Evolutionary conservation across 2,113 vertebrate species (phyloP).

Genomic region (Chaetorhynchus papuensis): DNA sequence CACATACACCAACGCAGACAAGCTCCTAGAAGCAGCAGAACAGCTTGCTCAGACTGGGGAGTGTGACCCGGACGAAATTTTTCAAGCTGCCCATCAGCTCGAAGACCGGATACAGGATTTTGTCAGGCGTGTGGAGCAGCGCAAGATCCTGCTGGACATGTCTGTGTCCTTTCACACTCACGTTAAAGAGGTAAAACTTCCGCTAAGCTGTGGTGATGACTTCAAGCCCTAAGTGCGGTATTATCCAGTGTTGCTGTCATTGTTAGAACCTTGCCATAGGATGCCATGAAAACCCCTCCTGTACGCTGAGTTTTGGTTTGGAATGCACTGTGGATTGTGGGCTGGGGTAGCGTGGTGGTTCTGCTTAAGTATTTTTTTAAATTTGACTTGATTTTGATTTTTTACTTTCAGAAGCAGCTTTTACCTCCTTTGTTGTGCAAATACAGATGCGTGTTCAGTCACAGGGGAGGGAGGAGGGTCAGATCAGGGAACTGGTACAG

Average conservation of each 20-base stretch:
- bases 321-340: background rate
- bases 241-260: background rate
- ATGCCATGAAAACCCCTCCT: background rate
- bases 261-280: background rate
- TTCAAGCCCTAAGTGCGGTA: fast-evolving
- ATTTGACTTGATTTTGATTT: background rate
- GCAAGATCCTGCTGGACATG: slow-evolving; percentile 95
- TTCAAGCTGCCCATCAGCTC: slow-evolving; percentile 95
- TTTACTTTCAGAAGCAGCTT: background rate
- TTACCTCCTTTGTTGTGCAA: background rate
- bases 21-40: slow-evolving; percentile 93
- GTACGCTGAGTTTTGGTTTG: background rate
- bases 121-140: slow-evolving; percentile 94
- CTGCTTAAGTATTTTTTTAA: background rate
- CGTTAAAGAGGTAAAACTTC: slow-evolving; percentile 87
- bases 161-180: slow-evolving; percentile 97
- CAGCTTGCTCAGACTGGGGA: slow-evolving; percentile 96
- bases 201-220: background rate
- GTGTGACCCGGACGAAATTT: slow-evolving; percentile 97
- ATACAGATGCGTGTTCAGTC: background rate
- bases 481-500: background rate
- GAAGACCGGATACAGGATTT: slow-evolving; percentile 98
- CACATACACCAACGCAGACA: slow-evolving; percentile 97
- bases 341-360: background rate
- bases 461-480: background rate